Percentiles rank a stretch among this genome's conserved stretches.
These are phyloP conservation scores for Cygnus buccinator DNA, from an alignment of 2,113 vertebrate genomes.

Conservation along the genomic window DNA sequence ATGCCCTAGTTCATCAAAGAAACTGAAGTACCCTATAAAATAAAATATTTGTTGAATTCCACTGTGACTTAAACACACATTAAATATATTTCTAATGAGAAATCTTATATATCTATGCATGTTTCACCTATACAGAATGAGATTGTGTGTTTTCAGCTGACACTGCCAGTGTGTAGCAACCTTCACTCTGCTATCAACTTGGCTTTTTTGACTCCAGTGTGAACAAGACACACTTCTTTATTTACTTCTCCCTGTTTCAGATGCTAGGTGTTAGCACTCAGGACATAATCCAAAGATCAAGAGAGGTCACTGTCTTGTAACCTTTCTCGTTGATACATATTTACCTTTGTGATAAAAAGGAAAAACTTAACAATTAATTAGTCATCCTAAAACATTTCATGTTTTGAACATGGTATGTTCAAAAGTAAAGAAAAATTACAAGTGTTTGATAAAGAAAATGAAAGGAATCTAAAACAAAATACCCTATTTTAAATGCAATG, in stretches of 20 bases:
- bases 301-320: neutral
- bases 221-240: neutral
- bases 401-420: neutral
- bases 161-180: neutral
- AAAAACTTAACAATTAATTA: neutral
- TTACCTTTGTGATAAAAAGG: neutral
- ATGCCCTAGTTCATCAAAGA: neutral
- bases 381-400: neutral
- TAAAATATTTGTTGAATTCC: neutral
- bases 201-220: neutral
- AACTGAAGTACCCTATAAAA: neutral
- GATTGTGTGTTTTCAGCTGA: neutral
- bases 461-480: neutral
- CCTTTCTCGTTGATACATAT: neutral
- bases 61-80: neutral
- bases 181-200: neutral
- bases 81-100: neutral
- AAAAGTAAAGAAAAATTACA: neutral
- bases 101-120: neutral
- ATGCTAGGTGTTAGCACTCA: neutral
- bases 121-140: neutral
- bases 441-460: neutral
- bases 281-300: neutral
- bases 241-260: neutral
- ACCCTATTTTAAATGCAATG: neutral